phyloP scores from a whole-genome alignment of 2,797 vertebrate genomes.

The Danionella dracula region DNA sequence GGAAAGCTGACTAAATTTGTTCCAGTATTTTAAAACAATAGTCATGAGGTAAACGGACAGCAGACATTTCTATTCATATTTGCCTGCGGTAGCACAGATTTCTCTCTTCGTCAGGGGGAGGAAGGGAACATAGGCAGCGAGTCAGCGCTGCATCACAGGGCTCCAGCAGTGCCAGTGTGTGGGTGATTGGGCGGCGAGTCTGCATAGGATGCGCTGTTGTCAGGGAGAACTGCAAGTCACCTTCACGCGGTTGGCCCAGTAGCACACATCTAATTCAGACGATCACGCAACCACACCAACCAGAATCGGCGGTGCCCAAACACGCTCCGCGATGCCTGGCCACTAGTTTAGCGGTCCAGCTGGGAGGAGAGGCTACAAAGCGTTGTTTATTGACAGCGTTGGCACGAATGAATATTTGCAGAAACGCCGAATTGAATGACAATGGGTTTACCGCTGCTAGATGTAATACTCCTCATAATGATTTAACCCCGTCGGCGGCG shows the following conservation, averaged over 20 bases:
- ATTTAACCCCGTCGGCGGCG: constrained; percentile 16
- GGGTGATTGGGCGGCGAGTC: constrained; percentile 28
- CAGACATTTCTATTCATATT: neutral
- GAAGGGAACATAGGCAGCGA: neutral
- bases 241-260: constrained; percentile 39
- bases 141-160: neutral
- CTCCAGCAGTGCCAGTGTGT: constrained; percentile 12
- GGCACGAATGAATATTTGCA: constrained; percentile 23
- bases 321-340: constrained; percentile 7
- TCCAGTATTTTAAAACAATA: no score
- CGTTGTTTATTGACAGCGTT: constrained; percentile 16
- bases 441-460: constrained; percentile 43
- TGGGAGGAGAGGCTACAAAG: neutral
- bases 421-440: constrained; percentile 18
- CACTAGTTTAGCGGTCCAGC: neutral
- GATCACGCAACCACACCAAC: constrained; percentile 29
- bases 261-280: constrained; percentile 28
- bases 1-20: no score
- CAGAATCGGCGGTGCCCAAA: constrained; percentile 16
- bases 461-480: constrained; percentile 61
- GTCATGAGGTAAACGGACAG: neutral
- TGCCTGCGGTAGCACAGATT: neutral
- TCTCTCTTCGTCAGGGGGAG: neutral
- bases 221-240: constrained; percentile 44
- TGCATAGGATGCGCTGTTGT: constrained; percentile 38